Evolutionary conservation across 2,113 vertebrate species (phyloP), one percentile per base, ranked within the genome.

Genomic region (Psilopsiagon aymara): DNA sequence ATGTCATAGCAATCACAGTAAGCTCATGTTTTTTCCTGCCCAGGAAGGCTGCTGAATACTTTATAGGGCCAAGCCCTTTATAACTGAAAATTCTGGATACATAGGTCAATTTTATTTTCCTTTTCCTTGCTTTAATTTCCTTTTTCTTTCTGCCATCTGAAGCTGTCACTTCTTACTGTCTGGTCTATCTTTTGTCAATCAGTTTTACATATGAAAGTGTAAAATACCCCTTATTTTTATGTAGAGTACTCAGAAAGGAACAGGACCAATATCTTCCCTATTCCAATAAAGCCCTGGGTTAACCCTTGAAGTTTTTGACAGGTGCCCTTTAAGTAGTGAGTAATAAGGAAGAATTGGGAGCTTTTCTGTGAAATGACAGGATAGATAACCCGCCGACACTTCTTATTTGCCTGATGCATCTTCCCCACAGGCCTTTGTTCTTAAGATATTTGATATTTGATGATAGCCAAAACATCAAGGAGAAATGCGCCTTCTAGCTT

Each of bases 51-150:
- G 5, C 67, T 66, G 76, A 66, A 9, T 52, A 23, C 87, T 51
- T 84, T 33, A 14, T 8, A n/a, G 39, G n/a, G 39, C 44, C 57
- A 60, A 86, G 41, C 64, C 49, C 57, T 93, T 74, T 70, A 33
- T 69, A 73, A 82, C 12, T 62, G 39, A 90, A 76, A 93, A 66
- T 74, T 23, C 28, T 53, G 31, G 28, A 33, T 74, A 59, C 25
- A 2, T 19, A 2, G 0, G 52, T 59, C n/a, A 17, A 1, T 23
- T 35, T 2, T 5, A 8, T 12, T 31, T 47, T 53, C n/a, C 2
- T 62, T 74, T 77, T 47, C 11, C 14, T 77, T 74, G 28, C 33
- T 64, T 88, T 86, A 74, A 70, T 78, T 90, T 90, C 33, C 17
- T 52, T 55, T 89, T 84, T 14, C 5, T 53, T 86, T 82, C 77